phyloP scores from a whole-genome alignment of 2,113 vertebrate species.

The Hydrolagus affinis region DNA sequence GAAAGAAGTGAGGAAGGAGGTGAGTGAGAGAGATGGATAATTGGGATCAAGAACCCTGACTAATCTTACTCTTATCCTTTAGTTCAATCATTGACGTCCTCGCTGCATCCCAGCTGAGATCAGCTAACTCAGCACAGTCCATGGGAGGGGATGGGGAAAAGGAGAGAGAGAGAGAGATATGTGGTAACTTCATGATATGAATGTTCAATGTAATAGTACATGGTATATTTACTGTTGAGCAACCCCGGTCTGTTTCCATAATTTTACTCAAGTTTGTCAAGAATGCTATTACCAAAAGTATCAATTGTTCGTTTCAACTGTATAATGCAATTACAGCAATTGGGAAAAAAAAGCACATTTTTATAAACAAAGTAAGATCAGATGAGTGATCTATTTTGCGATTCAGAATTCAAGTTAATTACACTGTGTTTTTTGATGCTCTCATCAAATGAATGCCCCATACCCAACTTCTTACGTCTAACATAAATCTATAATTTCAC shows the following conservation, averaged over 20 bases:
- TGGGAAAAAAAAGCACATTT: not conserved
- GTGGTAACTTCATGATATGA: too few species aligned
- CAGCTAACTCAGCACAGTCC: not conserved
- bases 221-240: not conserved
- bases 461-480: not conserved
- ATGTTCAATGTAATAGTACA: not conserved
- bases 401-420: not conserved
- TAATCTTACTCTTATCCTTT: too few species aligned
- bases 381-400: not conserved
- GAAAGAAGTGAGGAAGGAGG: too few species aligned
- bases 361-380: not conserved
- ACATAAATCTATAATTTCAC: slow-evolving; percentile 11
- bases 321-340: not conserved
- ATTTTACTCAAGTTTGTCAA: not conserved
- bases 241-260: not conserved
- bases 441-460: not conserved
- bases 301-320: not conserved
- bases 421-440: slow-evolving; percentile 1
- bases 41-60: too few species aligned
- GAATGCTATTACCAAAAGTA: not conserved
- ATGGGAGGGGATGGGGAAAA: not conserved
- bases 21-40: too few species aligned
- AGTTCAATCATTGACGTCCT: too few species aligned
- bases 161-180: too few species aligned
- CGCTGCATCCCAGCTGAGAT: not conserved